Base-by-base conservation (phyloP, 2,888 invertebrate genomes). In the Diloba caeruleocephala region DNA sequence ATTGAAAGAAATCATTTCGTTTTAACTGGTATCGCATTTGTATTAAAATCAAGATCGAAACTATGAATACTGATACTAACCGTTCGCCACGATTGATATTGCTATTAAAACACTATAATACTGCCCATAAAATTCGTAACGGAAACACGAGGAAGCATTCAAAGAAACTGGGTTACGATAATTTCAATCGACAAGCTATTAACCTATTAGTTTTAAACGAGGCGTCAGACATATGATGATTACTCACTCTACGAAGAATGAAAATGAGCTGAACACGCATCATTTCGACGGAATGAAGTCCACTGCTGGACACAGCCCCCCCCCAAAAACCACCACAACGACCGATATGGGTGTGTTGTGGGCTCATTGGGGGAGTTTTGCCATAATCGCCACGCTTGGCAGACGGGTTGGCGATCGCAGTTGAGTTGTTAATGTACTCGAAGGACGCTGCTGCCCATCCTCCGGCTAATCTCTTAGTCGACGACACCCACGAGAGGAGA, bases 141-240 rank as follows among this genome's bases (percentile, higher is more conserved):
- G 21, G 33, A 66, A 54, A 60, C 21, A 23, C 21, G 14, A 28
- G 50, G 66, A 66, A 64, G n/a, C 12, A 14, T 9, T 37, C 2
- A 33, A 33, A 31, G 6, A 13, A 64, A 46, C 39, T 50, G 5
- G 54, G 62, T 41, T 51, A 19, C 13, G 19, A 33, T 59, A 34
- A 60, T 66, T 54, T 19, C 13, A 28, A 10, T 14, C 44, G 10
- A 9, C 38, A 13, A 15, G 13, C 19, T 38, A 44, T 54, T 66
- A 59, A 37, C 3, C n/a, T 1, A 50, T 64, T 65, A 33, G 17
- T 12, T 32, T 48, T 58, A 37, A 65, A 53, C 46, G 46, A 59
- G 14, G 29, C 43, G 21, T 54, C 33, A 17, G 19, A 48, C 50
- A 0, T 44, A 43, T 43, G 10, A 14, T 23, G 33, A 42, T 49